Evolutionary conservation across 1,140 invertebrate species (phyloP).

Genomic region (Macrotrachela quadricornifera): DNA sequence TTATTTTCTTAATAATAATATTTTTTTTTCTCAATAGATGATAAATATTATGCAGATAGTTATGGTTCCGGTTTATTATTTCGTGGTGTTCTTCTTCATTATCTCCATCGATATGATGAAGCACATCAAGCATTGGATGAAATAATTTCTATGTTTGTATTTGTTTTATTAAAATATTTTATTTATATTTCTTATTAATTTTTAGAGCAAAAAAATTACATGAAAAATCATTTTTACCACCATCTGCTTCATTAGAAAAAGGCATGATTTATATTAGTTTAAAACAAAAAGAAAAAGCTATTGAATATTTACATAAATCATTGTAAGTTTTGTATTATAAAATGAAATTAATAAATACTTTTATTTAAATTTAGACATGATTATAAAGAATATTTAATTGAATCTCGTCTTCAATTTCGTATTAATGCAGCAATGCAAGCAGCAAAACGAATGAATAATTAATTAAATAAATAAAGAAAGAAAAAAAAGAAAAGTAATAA

Average conservation of each 20-base stretch:
- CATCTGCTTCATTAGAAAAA: slow-evolving; percentile 64
- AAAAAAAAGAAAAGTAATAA: too few relatives aligned
- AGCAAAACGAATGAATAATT: slow-evolving; percentile 32
- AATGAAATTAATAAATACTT: neutral
- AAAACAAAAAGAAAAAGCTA: slow-evolving; percentile 43
- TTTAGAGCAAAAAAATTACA: slow-evolving; percentile 51
- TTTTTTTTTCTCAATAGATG: neutral
- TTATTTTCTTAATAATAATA: too few relatives aligned
- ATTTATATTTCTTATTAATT: neutral
- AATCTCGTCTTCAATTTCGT: slow-evolving; percentile 70
- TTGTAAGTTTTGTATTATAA: slow-evolving; percentile 39
- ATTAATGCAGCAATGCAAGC: slow-evolving; percentile 46
- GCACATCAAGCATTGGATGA: too few relatives aligned
- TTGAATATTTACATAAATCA: slow-evolving; percentile 51
- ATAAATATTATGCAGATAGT: neutral
- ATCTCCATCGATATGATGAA: too few relatives aligned
- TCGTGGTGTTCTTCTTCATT: too few relatives aligned
- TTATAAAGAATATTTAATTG: slow-evolving; percentile 65
- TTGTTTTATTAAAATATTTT: too few relatives aligned
- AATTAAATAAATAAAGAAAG: too few relatives aligned
- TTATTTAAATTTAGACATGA: slow-evolving; percentile 43
- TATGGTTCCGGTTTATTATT: neutral
- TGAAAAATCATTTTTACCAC: slow-evolving; percentile 59
- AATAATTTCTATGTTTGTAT: too few relatives aligned
- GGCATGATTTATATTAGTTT: slow-evolving; percentile 50